Base-by-base conservation (phyloP, 2,113 vertebrate genomes). In the Eretmochelys imbricata region DNA sequence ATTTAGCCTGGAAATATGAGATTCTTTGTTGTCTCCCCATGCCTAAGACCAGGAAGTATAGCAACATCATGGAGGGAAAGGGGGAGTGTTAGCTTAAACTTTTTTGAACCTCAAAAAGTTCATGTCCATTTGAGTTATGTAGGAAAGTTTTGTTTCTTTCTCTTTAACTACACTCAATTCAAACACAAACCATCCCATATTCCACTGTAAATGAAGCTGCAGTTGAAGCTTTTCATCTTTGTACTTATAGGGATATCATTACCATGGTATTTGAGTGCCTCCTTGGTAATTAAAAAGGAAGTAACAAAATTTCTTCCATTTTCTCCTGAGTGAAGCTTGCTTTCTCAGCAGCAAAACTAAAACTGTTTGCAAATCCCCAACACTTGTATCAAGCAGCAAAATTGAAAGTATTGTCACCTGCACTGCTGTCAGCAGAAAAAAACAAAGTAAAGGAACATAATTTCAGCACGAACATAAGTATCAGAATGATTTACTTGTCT, bases 401-500 rank as follows among this genome's bases (percentile, higher is more conserved):
- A 97, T 72, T 95, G 96, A 95, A 97, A 96, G 92, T 96, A 95
- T 93, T 98, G 97, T 98, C 96, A 96, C 96, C 95, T 96, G 93
- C 94, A 31, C 81, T 98, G 94, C 95, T 97, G 96, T 98, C 96
- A 98, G 95, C 91, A 97, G 84, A 92, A 94, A 87, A 94, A 76
- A 76, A 95, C 48, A 82, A 97, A 96, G 92, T 80, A 84, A 72
- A 94, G 89, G 97, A 95, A 97, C 91, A 97, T 98, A 97, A 98
- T 98, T 98, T 98, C 96, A 97, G 88, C 96, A 97, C 94, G 98
- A 98, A 98, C 97, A 95, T 97, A 98, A 97, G 95, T 97, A 98
- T 98, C 97, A 96, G 94, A 96, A 98, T 98, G 97, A 98, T 98
- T 98, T 98, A 98, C 94, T 93, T 97, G 95, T 96, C 95, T 97